Conservation (phyloP, 2,888 invertebrate species). For the Rhopalosiphum nymphaeae region DNA sequence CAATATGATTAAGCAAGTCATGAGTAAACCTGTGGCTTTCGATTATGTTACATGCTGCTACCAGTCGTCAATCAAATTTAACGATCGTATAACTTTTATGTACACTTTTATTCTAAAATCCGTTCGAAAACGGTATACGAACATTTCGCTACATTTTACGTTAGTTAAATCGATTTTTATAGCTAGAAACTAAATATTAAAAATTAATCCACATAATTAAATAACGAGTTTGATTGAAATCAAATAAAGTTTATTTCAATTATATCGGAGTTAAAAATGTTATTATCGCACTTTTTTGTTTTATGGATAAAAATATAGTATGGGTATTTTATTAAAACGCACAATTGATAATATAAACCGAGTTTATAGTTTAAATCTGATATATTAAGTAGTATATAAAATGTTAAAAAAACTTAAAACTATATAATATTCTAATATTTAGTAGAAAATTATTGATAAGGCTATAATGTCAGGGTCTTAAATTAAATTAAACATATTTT, state of each 20-base stretch:
- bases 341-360: neutral
- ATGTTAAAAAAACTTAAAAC: neutral
- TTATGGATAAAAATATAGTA: too few relatives aligned
- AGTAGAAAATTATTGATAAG: neutral
- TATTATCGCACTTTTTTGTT: neutral
- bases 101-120: neutral
- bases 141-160: neutral
- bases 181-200: neutral
- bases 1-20: slow-evolving; percentile 45
- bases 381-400: neutral
- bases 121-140: neutral
- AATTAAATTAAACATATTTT: neutral
- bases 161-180: neutral
- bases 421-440: neutral
- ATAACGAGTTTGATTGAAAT: neutral
- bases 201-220: neutral
- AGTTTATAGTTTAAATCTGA: neutral
- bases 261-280: neutral
- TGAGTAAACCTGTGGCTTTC: slow-evolving; percentile 51
- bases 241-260: neutral
- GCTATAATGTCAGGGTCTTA: neutral
- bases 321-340: too few relatives aligned
- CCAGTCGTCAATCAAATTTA: slow-evolving; percentile 31
- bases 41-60: slow-evolving; percentile 30
- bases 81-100: slow-evolving; percentile 17